Conservation (phyloP, 2,113 vertebrate genomes). For the Ceuthmochares aereus region DNA sequence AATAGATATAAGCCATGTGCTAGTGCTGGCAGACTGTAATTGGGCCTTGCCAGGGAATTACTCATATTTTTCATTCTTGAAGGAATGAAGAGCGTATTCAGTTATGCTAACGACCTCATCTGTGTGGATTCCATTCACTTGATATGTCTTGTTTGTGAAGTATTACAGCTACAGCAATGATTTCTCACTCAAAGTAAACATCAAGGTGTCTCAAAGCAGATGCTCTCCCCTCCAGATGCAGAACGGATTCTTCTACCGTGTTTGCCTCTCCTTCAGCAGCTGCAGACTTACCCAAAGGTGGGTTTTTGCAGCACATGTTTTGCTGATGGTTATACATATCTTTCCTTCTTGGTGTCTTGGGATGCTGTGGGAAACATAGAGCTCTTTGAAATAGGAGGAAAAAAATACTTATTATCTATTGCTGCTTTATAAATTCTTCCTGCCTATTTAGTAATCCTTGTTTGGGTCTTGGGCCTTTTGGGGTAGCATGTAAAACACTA, state of each 20-base stretch:
- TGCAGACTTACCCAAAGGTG: neutral
- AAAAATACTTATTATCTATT: neutral
- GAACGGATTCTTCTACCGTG: accelerated
- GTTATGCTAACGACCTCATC: constrained; percentile 74
- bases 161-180: constrained; percentile 32
- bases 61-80: constrained; percentile 65
- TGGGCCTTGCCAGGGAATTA: constrained; percentile 69
- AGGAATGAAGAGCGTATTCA: constrained; percentile 49
- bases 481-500: neutral
- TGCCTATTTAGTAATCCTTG: neutral
- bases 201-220: neutral
- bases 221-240: constrained; percentile 4
- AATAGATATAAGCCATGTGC: constrained; percentile 64
- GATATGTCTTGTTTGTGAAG: constrained; percentile 21
- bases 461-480: neutral
- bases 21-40: constrained; percentile 62
- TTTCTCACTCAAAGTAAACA: constrained; percentile 35
- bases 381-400: neutral
- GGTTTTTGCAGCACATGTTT: neutral
- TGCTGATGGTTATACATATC: neutral
- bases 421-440: neutral
- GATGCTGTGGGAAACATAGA: neutral
- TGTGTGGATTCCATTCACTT: constrained; percentile 65
- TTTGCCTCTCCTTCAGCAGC: neutral
- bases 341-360: neutral